Base-by-base conservation (phyloP, 2,797 vertebrate genomes). In the Anguilla megastoma region DNA sequence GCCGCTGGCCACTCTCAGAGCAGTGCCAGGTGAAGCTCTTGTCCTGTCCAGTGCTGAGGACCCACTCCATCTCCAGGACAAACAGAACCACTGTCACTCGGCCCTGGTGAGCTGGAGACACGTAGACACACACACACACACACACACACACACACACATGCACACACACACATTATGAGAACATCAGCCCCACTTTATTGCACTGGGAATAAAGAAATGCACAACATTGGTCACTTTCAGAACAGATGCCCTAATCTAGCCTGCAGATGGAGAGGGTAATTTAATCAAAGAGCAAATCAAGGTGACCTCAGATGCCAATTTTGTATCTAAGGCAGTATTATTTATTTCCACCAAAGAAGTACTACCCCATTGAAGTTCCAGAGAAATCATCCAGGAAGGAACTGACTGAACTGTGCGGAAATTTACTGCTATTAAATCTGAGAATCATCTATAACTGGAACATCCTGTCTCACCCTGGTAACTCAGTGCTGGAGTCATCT, bases 41-140 rank as follows among this genome's bases (percentile, higher is more conserved):
- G 94, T 99, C 99, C 92, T 99, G 99, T 7, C 98, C 97, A 0
- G 98, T 98, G 93, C 98, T 99, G 91, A 99, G 91, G 76, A 99
- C 94, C 99, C 99, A 99, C 92, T 99, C 99, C 97, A 99, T 98
- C 95, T 99, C 98, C 96, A 99, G 93, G 79, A 99, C 97, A 89
- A 99, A 99, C 84, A 99, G 95, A 89, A 99, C 95, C 96, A 98
- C 97, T 0, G 97, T 97, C 89, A 99, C 98, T 84, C 96, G 94
- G 93, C 96, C 97, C 92, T 98, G 98, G 92, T 99, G 99, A 27
- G 98, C 98, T 99, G 94, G 86, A 94, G 92, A 85, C 79, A 87
- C 45, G 80, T n/a, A 74, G 71, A 71, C 54, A 88, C 69, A 48
- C 79, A 71, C 14, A n/a, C 56, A 56, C n/a, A 82, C 14, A 48